A percentile compares a stretch with the other conserved stretches of the same genome.
Conservation (phyloP, 2,888 invertebrate genomes). For the Altica lythri region DNA sequence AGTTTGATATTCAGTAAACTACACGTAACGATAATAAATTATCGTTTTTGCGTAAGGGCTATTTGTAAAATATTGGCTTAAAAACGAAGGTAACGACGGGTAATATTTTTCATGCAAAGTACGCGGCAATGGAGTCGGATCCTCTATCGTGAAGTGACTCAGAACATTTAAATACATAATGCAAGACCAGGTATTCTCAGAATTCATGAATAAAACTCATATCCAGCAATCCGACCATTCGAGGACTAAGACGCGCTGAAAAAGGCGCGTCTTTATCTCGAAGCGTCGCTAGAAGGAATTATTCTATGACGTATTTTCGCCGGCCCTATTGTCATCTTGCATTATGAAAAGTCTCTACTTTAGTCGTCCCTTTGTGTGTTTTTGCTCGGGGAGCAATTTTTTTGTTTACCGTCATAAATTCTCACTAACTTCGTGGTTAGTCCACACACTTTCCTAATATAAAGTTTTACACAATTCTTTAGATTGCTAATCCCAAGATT, state of each 20-base stretch:
- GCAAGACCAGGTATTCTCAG: slow-evolving; percentile 50
- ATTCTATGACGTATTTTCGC: slow-evolving; percentile 35
- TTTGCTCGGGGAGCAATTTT: slow-evolving; percentile 37
- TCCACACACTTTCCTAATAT: slow-evolving; percentile 11
- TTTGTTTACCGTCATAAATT: slow-evolving; percentile 35
- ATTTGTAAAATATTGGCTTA: slow-evolving; percentile 16
- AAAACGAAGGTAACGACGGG: slow-evolving; percentile 30
- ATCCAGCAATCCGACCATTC: slow-evolving; percentile 36
- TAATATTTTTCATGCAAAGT: slow-evolving; percentile 39
- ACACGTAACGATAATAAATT: too few relatives aligned
- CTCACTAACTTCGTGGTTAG: slow-evolving; percentile 16
- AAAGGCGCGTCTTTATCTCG: slow-evolving; percentile 36
- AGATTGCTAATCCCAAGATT: not conserved
- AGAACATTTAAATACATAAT: slow-evolving; percentile 53
- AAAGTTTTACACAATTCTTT: slow-evolving; percentile 7
- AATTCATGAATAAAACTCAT: slow-evolving; percentile 49
- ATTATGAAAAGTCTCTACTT: slow-evolving; percentile 39
- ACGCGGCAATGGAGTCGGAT: slow-evolving; percentile 31
- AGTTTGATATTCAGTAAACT: too few relatives aligned
- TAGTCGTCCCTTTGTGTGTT: slow-evolving; percentile 33
- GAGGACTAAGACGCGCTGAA: slow-evolving; percentile 34
- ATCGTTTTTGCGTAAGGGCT: not conserved
- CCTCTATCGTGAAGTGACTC: slow-evolving; percentile 42
- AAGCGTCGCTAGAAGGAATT: slow-evolving; percentile 35
- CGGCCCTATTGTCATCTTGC: slow-evolving; percentile 38